Conservation (phyloP, 2,113 vertebrate species). For the Phaethornis superciliosus region DNA sequence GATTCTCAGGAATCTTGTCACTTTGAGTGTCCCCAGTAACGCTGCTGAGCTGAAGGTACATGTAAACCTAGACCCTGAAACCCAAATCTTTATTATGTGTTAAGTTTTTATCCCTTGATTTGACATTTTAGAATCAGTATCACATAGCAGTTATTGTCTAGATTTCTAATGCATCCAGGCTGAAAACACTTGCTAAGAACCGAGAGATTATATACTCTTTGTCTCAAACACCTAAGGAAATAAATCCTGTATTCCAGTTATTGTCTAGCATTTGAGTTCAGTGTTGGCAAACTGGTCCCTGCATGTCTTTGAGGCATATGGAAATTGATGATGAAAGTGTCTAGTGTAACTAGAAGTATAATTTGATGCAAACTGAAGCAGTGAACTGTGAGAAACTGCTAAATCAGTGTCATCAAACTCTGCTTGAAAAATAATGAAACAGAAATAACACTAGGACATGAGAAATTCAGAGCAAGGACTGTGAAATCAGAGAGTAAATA, state of each 20-base stretch:
- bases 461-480: constrained; percentile 32
- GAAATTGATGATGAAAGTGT: constrained; percentile 78
- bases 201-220: neutral
- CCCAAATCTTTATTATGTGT: neutral
- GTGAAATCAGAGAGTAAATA: constrained; percentile 51
- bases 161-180: neutral
- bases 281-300: constrained; percentile 64
- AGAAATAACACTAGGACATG: constrained; percentile 55
- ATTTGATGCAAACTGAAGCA: constrained; percentile 79
- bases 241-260: constrained; percentile 30
- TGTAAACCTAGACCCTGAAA: neutral
- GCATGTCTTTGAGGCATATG: constrained; percentile 75
- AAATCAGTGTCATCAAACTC: constrained; percentile 76
- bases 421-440: constrained; percentile 75
- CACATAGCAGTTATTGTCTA: neutral
- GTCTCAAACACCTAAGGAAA: constrained; percentile 29
- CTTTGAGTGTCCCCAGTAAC: neutral
- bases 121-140: constrained; percentile 3
- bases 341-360: constrained; percentile 73
- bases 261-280: constrained; percentile 51
- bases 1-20: neutral
- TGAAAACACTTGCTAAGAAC: neutral
- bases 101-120: constrained; percentile 14
- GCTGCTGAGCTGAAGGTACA: neutral
- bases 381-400: constrained; percentile 79